Evolutionary conservation across 2,797 vertebrate species (phyloP).

Genomic region (Natrix natrix): DNA sequence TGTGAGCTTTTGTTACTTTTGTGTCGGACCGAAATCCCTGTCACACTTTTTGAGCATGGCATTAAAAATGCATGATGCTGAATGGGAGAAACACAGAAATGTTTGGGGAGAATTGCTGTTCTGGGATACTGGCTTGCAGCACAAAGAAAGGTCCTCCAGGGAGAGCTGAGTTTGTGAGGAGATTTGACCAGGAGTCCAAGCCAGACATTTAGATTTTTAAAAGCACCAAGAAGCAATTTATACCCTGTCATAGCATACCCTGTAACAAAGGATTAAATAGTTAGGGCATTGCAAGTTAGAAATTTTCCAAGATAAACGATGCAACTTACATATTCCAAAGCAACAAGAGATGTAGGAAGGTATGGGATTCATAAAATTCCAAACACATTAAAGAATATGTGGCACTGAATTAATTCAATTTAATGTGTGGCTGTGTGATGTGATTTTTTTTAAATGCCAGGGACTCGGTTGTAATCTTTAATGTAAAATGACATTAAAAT

Average conservation of each 20-base stretch:
- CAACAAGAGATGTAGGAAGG: not conserved
- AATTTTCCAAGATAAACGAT: not conserved
- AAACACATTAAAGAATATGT: not conserved
- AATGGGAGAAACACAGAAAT: slow-evolving; percentile 55
- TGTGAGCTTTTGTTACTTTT: slow-evolving; percentile 84
- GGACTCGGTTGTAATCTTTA: not conserved
- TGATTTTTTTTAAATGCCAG: not conserved
- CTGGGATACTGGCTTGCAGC: slow-evolving; percentile 56
- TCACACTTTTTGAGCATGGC: slow-evolving; percentile 54
- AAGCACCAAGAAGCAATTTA: slow-evolving; percentile 59
- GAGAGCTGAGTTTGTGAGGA: slow-evolving; percentile 48
- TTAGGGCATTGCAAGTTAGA: not conserved
- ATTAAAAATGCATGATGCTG: slow-evolving; percentile 55
- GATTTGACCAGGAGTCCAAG: slow-evolving; percentile 65
- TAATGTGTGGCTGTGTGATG: not conserved
- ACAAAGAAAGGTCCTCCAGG: slow-evolving; percentile 60
- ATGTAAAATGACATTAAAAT: not conserved
- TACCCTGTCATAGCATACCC: slow-evolving; percentile 66
- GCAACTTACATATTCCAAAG: not conserved
- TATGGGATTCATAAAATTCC: not conserved
- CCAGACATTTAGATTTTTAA: slow-evolving; percentile 68
- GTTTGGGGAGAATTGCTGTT: slow-evolving; percentile 49
- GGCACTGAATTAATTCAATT: not conserved
- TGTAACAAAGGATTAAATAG: slow-evolving; percentile 55
- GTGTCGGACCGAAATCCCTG: slow-evolving; percentile 72